Evolutionary conservation across 2,113 vertebrate species (phyloP), one percentile per base, ranked within the genome.

Genomic region (Erinaceus europaeus): DNA sequence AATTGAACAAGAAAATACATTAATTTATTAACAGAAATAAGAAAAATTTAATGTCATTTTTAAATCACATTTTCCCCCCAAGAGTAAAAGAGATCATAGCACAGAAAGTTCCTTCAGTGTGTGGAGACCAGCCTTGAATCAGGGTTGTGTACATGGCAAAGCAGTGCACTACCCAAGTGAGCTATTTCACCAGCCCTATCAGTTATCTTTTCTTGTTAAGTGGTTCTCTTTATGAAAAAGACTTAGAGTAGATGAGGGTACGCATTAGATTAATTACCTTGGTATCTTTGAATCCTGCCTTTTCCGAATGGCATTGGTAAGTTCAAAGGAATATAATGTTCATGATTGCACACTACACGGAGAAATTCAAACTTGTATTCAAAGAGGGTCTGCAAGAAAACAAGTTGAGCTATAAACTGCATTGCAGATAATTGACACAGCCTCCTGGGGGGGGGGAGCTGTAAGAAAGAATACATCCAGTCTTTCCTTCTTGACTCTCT

Each of bases 351-450:
- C 62, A 98, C 98, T 10, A 99, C 99, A 32, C 98, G 98, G 90
- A 99, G 98, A 97, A 99, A 99, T 96, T 99, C 99, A 96, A 99
- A 99, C 96, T 99, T 99, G 97, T 99, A 99, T 95, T 99, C 99
- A 90, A 98, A 99, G 85, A 99, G 97, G 2, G 98, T 98, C 99
- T 99, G 96, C 40, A 96, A 92, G 67, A 90, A 90, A 95, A 92
- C 79, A 72, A 8, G 67, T 88, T 87, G 29, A 50, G 81, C 55
- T 15, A 17, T 40, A 91, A 94, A 77, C 89, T 25, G 73, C 93
- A 57, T 12, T 52, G 14, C 2, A 48, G 21, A 72, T 34, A 17
- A 38, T 88, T 57, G 9, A 72, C 2, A 61, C 18, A 73, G 32
- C 52, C 11, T 12, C 18, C 87, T 86, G 76, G 94, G 62, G 71